Conservation (phyloP, 2,797 vertebrate species). For the Cebuella pygmaea region DNA sequence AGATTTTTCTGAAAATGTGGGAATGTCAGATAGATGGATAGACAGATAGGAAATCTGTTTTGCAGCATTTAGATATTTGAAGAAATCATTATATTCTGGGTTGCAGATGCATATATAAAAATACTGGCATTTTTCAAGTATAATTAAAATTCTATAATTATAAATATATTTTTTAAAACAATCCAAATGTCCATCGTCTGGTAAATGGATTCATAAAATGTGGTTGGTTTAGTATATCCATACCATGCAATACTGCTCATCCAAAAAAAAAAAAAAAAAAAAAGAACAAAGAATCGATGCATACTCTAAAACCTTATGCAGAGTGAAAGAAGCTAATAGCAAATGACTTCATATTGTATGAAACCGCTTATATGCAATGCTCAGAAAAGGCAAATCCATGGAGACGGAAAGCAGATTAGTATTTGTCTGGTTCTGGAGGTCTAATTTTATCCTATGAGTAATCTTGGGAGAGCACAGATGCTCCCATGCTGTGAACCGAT, state of each 20-base stretch:
- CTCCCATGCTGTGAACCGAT: fast-evolving
- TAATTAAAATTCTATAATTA: neutral
- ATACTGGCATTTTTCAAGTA: neutral
- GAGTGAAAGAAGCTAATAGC: neutral
- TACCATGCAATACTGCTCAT: neutral
- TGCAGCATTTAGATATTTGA: neutral
- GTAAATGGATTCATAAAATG: neutral
- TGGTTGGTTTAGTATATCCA: neutral
- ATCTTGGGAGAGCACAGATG: no score
- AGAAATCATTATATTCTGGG: neutral
- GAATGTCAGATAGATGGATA: neutral
- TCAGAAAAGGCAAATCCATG: neutral
- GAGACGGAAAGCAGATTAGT: neutral
- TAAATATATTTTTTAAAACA: neutral
- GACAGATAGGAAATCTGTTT: neutral
- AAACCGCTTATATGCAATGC: fast-evolving
- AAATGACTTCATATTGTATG: fast-evolving
- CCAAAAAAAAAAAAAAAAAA: neutral
- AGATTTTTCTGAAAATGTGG: neutral
- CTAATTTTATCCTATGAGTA: neutral
- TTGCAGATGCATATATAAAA: neutral
- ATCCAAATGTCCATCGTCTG: neutral
- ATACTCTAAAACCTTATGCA: fast-evolving
- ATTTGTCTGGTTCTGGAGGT: neutral
- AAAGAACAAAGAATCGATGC: neutral